Percentiles rank a stretch among this genome's conserved stretches.
These are phyloP conservation scores for Actinemys pallida DNA, from an alignment of 2,113 vertebrate genomes.

Conservation along the genomic window DNA sequence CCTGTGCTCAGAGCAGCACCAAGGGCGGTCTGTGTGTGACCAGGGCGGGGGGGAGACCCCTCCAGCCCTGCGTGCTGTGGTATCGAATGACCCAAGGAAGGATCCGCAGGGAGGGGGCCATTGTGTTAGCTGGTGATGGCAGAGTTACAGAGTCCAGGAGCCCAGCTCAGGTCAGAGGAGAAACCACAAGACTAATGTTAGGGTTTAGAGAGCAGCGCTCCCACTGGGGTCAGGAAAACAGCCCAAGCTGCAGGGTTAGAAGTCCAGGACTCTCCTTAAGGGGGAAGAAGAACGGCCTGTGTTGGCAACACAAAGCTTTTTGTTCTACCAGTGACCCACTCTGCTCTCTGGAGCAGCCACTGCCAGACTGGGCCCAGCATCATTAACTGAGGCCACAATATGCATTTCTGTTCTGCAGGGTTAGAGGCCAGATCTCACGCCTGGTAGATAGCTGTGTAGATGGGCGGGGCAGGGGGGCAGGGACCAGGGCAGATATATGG, in stretches of 20 bases:
- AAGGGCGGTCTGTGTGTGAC: not conserved
- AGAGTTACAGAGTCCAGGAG: not conserved
- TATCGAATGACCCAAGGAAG: not conserved
- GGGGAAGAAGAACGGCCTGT: not conserved
- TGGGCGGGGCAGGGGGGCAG: not conserved
- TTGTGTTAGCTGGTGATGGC: not conserved
- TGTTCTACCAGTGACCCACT: conserved; percentile 14
- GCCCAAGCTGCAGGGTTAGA: not conserved
- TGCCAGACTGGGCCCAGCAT: not conserved
- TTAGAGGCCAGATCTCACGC: not conserved
- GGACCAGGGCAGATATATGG: not conserved
- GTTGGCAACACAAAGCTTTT: not conserved
- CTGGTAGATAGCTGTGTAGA: not conserved
- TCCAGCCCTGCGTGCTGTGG: no score
- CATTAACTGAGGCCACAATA: conserved; percentile 5
- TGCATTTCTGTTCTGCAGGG: not conserved
- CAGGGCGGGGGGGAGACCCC: not conserved
- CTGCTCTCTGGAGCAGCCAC: not conserved
- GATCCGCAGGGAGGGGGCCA: not conserved
- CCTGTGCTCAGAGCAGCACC: not conserved
- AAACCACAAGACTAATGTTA: conserved; percentile 47
- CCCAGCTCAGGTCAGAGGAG: accelerated
- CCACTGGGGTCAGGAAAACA: conserved; percentile 5
- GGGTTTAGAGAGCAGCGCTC: conserved; percentile 34
- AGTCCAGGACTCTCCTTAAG: not conserved